Conservation (phyloP, 2,113 vertebrate species). For the Corythaixoides concolor region DNA sequence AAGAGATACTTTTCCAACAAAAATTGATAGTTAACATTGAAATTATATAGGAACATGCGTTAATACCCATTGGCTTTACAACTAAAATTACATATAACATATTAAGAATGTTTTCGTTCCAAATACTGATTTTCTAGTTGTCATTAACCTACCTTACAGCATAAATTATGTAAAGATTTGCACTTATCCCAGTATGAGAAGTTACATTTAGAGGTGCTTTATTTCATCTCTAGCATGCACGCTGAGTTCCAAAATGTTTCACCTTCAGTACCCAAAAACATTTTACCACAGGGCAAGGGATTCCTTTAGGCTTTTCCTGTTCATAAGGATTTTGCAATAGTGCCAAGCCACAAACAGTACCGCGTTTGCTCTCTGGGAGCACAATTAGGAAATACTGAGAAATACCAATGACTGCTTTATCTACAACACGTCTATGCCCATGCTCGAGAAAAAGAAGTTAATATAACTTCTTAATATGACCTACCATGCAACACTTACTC, state of each 20-base stretch:
- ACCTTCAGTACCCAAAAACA: neutral
- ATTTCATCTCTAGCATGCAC: accelerated
- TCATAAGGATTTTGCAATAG: neutral
- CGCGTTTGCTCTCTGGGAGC: neutral
- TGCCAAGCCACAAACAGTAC: neutral
- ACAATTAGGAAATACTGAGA: neutral
- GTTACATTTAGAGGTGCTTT: neutral
- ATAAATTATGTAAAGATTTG: neutral
- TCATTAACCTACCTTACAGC: neutral
- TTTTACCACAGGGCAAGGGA: neutral
- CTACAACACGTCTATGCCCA: accelerated
- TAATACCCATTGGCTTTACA: neutral
- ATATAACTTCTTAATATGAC: neutral
- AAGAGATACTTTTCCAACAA: neutral
- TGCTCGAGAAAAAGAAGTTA: neutral
- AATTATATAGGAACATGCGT: neutral
- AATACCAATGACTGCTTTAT: neutral
- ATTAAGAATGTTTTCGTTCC: neutral
- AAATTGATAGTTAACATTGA: neutral
- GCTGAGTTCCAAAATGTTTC: neutral
- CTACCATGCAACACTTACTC: neutral
- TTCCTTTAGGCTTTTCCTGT: neutral
- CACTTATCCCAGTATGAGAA: neutral
- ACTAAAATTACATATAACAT: neutral
- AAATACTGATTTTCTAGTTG: neutral